Evolutionary conservation across 2,797 vertebrate species (phyloP).

Genomic region (Danio choprae): DNA sequence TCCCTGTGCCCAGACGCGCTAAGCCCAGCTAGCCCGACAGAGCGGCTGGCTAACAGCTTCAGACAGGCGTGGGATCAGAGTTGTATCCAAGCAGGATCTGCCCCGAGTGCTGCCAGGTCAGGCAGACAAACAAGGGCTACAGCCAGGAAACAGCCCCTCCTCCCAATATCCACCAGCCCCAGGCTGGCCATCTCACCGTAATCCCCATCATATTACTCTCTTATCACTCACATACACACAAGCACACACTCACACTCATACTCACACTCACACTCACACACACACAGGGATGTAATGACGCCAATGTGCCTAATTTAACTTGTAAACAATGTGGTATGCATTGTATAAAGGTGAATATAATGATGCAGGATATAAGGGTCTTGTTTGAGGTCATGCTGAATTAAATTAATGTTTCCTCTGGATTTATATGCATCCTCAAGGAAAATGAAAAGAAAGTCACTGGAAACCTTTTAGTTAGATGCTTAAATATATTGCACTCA

Average conservation of each 20-base stretch:
- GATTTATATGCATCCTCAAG: too few species aligned
- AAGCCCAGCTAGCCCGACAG: conserved; percentile 87
- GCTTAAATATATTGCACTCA: too few species aligned
- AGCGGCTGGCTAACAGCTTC: conserved; percentile 93
- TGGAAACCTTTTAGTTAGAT: too few species aligned
- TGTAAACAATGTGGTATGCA: background rate
- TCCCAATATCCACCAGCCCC: conserved; percentile 66
- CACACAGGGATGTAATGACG: too few species aligned
- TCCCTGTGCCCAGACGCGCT: conserved; percentile 80
- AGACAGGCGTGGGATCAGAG: conserved; percentile 96
- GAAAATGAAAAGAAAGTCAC: too few species aligned
- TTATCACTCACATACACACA: conserved; percentile 52
- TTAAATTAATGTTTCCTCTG: background rate
- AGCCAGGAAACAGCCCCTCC: conserved; percentile 86
- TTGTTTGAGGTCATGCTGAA: background rate
- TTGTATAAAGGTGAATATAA: background rate
- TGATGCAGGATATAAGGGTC: background rate
- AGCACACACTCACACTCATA: conserved; percentile 39
- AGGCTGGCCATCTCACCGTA: conserved; percentile 90
- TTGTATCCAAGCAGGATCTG: conserved; percentile 89
- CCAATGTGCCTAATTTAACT: background rate
- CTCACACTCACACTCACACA: background rate
- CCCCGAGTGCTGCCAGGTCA: conserved; percentile 96
- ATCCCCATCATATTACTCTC: conserved; percentile 77
- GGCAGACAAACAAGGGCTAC: conserved; percentile 94